A percentile compares a stretch with the other conserved stretches of the same genome.
Conservation (phyloP, 2,888 invertebrate species). For the Resseliella maxima region DNA sequence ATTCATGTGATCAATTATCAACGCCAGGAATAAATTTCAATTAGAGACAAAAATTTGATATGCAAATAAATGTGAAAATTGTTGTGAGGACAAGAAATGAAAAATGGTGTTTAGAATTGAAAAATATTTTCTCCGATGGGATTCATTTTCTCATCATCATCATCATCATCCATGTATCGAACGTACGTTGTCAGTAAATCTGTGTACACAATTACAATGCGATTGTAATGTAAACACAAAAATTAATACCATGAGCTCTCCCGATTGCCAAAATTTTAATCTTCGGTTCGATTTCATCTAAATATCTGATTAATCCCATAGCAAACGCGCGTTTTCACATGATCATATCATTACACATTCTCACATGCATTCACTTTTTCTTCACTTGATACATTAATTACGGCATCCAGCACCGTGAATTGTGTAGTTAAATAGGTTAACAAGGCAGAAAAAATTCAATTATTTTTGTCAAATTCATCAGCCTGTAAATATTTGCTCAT, state of each 20-base stretch:
- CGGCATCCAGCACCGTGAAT: neutral
- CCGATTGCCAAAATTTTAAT: neutral
- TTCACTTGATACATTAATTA: neutral
- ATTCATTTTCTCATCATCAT: too few species aligned
- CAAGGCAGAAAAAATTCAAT: neutral
- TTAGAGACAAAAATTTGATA: too few species aligned
- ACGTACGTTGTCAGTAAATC: neutral
- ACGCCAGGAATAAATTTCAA: too few species aligned
- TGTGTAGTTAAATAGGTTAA: neutral
- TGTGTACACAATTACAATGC: neutral
- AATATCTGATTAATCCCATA: neutral
- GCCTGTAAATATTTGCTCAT: neutral
- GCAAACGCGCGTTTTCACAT: neutral
- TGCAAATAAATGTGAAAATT: too few species aligned
- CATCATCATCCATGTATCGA: too few species aligned
- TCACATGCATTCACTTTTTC: neutral
- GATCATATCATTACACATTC: neutral
- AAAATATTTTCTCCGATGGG: too few species aligned
- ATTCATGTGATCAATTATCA: too few species aligned
- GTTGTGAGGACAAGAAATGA: too few species aligned
- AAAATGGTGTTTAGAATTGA: too few species aligned
- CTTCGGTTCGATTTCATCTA: conserved; percentile 3
- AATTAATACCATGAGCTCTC: neutral
- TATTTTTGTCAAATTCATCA: neutral
- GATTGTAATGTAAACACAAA: neutral